Evolutionary conservation across 2,888 invertebrate genomes (phyloP).

Genomic region (Lasioglossum marginatum): DNA sequence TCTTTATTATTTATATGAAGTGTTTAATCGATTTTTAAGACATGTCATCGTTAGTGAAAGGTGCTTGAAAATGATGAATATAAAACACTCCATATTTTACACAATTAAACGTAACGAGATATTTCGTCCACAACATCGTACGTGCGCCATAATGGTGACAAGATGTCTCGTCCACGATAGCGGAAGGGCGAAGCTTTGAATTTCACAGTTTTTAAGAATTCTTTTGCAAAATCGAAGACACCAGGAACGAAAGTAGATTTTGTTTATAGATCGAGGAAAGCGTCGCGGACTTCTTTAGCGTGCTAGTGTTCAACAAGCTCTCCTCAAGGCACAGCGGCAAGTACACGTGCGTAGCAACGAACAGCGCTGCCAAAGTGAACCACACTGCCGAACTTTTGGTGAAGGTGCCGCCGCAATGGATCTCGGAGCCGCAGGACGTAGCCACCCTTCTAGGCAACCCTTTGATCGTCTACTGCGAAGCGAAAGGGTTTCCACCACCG

Average conservation of each 20-base stretch:
- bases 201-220: not conserved
- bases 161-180: too few relatives aligned
- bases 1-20: too few relatives aligned
- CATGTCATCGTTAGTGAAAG: too few relatives aligned
- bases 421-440: conserved; percentile 85
- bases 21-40: too few relatives aligned
- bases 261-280: conserved; percentile 83
- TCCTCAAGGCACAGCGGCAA: conserved; percentile 83
- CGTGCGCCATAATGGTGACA: too few relatives aligned
- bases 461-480: conserved; percentile 86
- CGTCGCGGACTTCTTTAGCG: conserved; percentile 82
- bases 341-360: conserved; percentile 84
- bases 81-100: too few relatives aligned
- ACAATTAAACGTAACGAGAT: too few relatives aligned
- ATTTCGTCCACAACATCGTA: too few relatives aligned
- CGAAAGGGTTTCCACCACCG: conserved; percentile 87
- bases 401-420: conserved; percentile 87
- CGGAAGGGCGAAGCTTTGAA: too few relatives aligned
- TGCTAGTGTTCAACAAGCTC: conserved; percentile 82
- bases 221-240: not conserved
- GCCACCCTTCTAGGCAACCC: conserved; percentile 86
- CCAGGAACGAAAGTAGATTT: not conserved
- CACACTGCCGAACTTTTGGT: conserved; percentile 84
- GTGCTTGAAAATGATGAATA: too few relatives aligned
- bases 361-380: conserved; percentile 84